Conservation (phyloP, 1,140 invertebrate genomes). For the Zaprionus camerounensis region DNA sequence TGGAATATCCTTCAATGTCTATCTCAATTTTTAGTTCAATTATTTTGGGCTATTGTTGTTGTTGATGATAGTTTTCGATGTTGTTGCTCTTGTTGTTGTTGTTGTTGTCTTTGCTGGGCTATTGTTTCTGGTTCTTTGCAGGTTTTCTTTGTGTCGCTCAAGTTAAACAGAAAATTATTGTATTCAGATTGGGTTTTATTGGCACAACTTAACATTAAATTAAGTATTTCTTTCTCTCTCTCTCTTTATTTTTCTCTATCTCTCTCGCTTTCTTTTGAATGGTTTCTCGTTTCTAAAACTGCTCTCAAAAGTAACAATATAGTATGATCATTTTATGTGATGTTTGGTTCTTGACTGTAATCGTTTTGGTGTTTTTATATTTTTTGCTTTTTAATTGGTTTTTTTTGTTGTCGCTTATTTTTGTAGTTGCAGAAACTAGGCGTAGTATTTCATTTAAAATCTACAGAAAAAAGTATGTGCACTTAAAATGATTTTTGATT, state of each 20-base stretch:
- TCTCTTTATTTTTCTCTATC: neutral
- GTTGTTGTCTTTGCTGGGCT: constrained; percentile 64
- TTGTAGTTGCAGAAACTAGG: constrained; percentile 47
- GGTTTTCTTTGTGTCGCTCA: constrained; percentile 74
- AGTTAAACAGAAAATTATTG: constrained; percentile 56
- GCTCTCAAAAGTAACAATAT: constrained; percentile 41
- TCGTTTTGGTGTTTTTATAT: constrained; percentile 42
- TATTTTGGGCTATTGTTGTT: constrained; percentile 78
- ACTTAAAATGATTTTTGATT: constrained; percentile 81
- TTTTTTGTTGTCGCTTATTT: constrained; percentile 22
- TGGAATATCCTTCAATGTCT: constrained; percentile 48
- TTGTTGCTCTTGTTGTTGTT: constrained; percentile 20
- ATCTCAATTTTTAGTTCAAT: constrained; percentile 66
- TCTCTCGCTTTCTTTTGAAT: constrained; percentile 12
- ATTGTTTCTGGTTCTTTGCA: constrained; percentile 75
- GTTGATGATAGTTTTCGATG: constrained; percentile 39
- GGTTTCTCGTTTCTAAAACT: constrained; percentile 48
- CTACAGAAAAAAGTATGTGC: constrained; percentile 72
- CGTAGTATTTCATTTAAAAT: constrained; percentile 46
- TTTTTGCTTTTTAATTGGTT: constrained; percentile 39
- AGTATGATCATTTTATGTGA: constrained; percentile 25
- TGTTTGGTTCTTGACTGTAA: constrained; percentile 40
- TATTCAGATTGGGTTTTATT: constrained; percentile 32
- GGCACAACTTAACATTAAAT: constrained; percentile 46
- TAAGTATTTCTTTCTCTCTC: constrained; percentile 1